Evolutionary conservation across 2,888 invertebrate species (phyloP).

Genomic region (Strigamia maritima): DNA sequence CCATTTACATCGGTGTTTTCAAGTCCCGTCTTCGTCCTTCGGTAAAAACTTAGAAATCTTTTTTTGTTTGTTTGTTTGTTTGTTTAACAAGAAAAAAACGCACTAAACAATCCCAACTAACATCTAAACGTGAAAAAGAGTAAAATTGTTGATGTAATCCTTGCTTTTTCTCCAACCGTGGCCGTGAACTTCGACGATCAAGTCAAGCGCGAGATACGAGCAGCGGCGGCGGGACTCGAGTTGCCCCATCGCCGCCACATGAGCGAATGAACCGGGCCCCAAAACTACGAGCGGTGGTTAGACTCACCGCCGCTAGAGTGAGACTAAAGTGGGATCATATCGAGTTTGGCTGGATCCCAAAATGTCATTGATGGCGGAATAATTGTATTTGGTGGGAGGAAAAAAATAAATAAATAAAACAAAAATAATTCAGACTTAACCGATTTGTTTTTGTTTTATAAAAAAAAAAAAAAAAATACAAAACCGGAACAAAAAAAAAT

Average conservation of each 20-base stretch:
- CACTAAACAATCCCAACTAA: neutral
- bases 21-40: neutral
- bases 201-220: neutral
- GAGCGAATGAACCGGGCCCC: slow-evolving; percentile 1
- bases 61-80: neutral
- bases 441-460: no score
- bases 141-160: neutral
- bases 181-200: neutral
- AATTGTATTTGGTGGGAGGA: neutral
- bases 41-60: neutral
- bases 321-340: neutral
- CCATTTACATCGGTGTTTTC: neutral
- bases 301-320: neutral
- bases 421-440: neutral
- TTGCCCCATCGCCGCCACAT: slow-evolving; percentile 20
- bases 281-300: neutral
- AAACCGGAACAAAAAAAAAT: neutral
- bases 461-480: no score
- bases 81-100: neutral
- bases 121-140: neutral
- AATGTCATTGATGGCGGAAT: slow-evolving; percentile 9
- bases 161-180: neutral
- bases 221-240: slow-evolving; percentile 19
- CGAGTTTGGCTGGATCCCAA: neutral
- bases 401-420: neutral